Percentiles rank a stretch among this genome's conserved stretches.
phyloP scores from a whole-genome alignment of 2,888 invertebrate species.

The Philopedon plagiatum region DNA sequence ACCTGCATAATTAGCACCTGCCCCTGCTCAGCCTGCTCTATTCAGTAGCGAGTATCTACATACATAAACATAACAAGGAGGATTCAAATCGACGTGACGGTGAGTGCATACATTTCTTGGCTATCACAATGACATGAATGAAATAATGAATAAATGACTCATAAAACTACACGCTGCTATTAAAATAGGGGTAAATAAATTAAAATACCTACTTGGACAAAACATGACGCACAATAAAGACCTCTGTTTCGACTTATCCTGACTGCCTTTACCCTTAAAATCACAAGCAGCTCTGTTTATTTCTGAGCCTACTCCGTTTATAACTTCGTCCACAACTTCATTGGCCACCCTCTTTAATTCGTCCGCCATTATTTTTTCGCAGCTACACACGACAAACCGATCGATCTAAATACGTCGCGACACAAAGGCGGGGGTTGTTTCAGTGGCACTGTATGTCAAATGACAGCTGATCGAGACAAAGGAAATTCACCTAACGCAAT shows the following conservation, averaged over 20 bases:
- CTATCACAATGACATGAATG: background rate
- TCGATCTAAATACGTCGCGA: conserved; percentile 25
- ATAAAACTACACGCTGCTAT: conserved; percentile 16
- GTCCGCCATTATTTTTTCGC: conserved; percentile 55
- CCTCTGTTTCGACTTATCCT: conserved; percentile 56
- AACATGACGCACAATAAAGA: conserved; percentile 71
- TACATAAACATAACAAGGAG: too few species aligned
- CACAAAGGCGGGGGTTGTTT: conserved; percentile 24
- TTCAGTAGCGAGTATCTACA: background rate
- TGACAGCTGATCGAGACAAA: conserved; percentile 14
- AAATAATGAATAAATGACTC: background rate
- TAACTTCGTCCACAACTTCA: conserved; percentile 65
- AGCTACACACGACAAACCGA: conserved; percentile 4
- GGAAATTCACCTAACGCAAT: conserved; percentile 13
- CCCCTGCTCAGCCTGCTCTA: too few species aligned
- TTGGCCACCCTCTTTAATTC: conserved; percentile 61
- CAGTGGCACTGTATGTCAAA: conserved; percentile 12
- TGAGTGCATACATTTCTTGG: too few species aligned
- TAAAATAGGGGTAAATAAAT: conserved; percentile 7
- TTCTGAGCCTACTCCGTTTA: conserved; percentile 63
- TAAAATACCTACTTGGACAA: conserved; percentile 69
- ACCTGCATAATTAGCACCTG: background rate
- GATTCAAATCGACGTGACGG: too few species aligned
- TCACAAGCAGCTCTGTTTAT: conserved; percentile 55
- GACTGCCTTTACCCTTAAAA: conserved; percentile 16